These are phyloP conservation scores for Sebastes matsubarae DNA, from an alignment of 2,797 vertebrate species.

Conservation along the genomic window DNA sequence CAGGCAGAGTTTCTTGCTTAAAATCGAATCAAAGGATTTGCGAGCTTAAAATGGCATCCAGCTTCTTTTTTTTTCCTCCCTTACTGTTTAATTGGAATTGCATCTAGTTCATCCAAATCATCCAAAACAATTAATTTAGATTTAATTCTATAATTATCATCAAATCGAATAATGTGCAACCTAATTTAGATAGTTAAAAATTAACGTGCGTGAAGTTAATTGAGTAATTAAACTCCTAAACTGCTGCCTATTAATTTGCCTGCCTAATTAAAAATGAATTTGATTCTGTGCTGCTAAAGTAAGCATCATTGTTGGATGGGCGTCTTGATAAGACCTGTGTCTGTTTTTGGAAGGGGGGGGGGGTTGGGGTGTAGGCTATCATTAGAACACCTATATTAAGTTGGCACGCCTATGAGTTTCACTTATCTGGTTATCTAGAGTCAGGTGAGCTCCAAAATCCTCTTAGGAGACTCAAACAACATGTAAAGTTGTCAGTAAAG, in stretches of 20 bases:
- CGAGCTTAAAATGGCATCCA: conserved; percentile 94
- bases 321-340: conserved; percentile 91
- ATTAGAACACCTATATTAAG: conserved; percentile 48
- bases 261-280: conserved; percentile 99
- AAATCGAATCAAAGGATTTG: conserved; percentile 99
- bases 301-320: conserved; percentile 97
- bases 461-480: conserved; percentile 38
- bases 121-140: conserved; percentile 99
- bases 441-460: conserved; percentile 59
- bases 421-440: conserved; percentile 62
- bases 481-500: conserved; percentile 30
- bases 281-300: conserved; percentile 99
- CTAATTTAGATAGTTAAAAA: conserved; percentile 99
- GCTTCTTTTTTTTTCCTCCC: conserved; percentile 60
- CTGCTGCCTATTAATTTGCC: conserved; percentile 99
- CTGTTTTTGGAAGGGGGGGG: conserved; percentile 74
- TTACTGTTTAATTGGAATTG: conserved; percentile 95
- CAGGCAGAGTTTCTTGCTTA: conserved; percentile 92
- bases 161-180: conserved; percentile 99
- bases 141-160: conserved; percentile 99
- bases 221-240: conserved; percentile 99
- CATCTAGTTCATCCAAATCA: conserved; percentile 98
- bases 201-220: conserved; percentile 99
- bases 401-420: conserved; percentile 36
- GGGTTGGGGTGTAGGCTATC: conserved; percentile 1